Evolutionary conservation across 2,888 invertebrate genomes (phyloP), one percentile per base, ranked within the genome.

Genomic region (Ichneumon xanthorius): DNA sequence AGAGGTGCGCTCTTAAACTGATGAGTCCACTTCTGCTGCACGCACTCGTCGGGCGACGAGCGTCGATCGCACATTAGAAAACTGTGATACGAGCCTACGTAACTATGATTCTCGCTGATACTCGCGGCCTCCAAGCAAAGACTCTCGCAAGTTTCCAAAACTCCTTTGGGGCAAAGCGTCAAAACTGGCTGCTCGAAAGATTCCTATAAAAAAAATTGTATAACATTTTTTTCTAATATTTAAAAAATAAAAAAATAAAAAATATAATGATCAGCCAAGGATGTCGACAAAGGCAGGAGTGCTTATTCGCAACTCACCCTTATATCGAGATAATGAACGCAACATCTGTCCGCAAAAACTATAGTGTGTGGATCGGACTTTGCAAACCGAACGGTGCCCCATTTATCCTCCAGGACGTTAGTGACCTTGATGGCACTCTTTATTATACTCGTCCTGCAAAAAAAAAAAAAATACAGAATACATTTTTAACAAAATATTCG

Each of bases 1-100:
- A 95, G 93, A 0, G 96, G 95, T 4, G 94, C 90, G 82, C 94
- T 94, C 87, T 95, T 94, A 91, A 96, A 95, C 5, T 95, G 95
- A 87, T 96, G 96, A 0, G 95, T 95, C 96, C 96, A 96, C 83
- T 95, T 94, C 87, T 95, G 95, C 4, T 95, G 90, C 0, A 94
- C 89, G 26, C 90, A 89, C 11, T 88, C 80, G n/a, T 88, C 86
- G 5, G 86, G 78, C 26, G 90, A 88, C 11, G 87, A 89, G 45
- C 94, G 91, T 68, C 87, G 90, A 83, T 94, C 94, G 16, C 92
- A 89, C 86, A 93, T 87, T 73, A 93, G 83, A 3, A 93, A 82
- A 86, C 88, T 92, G 76, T 93, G 94, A 87, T 90, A 91, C 45
- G 92, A 90, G 22, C 91, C 93, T 40, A 93, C 33, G 77, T 93